Base-by-base conservation (phyloP, 2,797 vertebrate species). In the Takifugu ocellatus region DNA sequence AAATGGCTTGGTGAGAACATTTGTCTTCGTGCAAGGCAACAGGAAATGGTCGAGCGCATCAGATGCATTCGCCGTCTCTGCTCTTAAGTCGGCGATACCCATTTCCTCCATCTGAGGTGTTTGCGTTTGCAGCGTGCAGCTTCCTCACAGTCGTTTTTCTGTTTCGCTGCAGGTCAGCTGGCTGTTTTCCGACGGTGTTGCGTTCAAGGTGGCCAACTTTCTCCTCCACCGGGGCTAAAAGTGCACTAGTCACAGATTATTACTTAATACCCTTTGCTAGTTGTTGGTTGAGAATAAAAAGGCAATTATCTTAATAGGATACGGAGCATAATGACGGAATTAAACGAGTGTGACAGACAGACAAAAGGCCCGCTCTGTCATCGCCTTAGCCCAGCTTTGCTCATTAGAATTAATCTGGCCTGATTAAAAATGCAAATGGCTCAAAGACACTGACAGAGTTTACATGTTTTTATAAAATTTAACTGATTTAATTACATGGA, bases 361-460 rank as follows among this genome's bases (percentile, higher is more conserved):
- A 87, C 88, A 88, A 89, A 85, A 77, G 81, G 79, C 73, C 72
- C 59, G 63, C 66, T 82, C 83, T 84, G 81, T 85, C 83, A 83
- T 84, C 83, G 88, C 80, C 75, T 83, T 82, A 86, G 78, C 85
- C 77, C 80, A 77, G 82, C 84, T 86, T 39, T 60, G 80, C 84
- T 88, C 87, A 89, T 89, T 88, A 89, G 75, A 90, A 88, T 90
- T 90, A 90, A 90, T 91, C 86, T 86, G 75, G 77, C 71, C 79
- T 90, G 78, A 90, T 92, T 92, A 91, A 91, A 90, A 88, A 92
- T 92, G 90, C 88, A 90, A 89, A 92, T 91, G 73, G 75, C 56
- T 87, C 76, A 77, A 83, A 90, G 75, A 89, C 85, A 87, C 85
- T 83, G 81, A 84, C 57, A 43, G 82, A 89, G 89, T 92, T 91